These are phyloP conservation scores for Tapirus terrestris DNA, from an alignment of 2,113 vertebrate genomes.

Conservation along the genomic window DNA sequence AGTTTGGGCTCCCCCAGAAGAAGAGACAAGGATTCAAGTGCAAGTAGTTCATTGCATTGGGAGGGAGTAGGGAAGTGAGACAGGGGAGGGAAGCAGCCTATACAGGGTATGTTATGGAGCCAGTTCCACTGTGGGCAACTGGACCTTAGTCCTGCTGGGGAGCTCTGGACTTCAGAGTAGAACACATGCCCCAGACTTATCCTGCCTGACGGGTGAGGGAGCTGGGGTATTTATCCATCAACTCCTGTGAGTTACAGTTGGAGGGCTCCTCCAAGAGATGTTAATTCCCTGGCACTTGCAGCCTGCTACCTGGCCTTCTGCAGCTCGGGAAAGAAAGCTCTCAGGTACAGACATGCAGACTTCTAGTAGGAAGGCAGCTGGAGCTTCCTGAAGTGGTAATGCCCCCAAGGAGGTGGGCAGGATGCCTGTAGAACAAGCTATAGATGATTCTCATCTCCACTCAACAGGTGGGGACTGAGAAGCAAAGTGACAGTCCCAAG, in stretches of 20 bases:
- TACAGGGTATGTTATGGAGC: background rate
- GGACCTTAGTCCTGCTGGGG: background rate
- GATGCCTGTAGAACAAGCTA: background rate
- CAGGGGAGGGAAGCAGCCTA: background rate
- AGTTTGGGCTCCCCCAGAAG: background rate
- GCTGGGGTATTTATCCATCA: background rate
- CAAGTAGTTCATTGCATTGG: background rate
- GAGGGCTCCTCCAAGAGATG: background rate
- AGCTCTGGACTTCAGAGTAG: background rate
- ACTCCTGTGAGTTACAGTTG: background rate
- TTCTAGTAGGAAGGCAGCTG: background rate
- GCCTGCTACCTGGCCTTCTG: background rate
- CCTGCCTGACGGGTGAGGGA: background rate
- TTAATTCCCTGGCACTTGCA: background rate
- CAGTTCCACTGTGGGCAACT: background rate
- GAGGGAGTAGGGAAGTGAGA: background rate
- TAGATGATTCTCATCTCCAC: background rate
- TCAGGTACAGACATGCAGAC: background rate
- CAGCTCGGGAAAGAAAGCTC: background rate
- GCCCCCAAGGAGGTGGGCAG: background rate
- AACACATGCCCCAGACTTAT: background rate
- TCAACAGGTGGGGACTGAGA: background rate
- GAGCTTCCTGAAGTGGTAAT: background rate
- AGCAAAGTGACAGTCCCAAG: background rate
- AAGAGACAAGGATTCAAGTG: background rate